Percentiles rank a stretch among this genome's conserved stretches.
Evolutionary conservation across 2,797 vertebrate genomes (phyloP).

Genomic region (Myripristis murdjan): DNA sequence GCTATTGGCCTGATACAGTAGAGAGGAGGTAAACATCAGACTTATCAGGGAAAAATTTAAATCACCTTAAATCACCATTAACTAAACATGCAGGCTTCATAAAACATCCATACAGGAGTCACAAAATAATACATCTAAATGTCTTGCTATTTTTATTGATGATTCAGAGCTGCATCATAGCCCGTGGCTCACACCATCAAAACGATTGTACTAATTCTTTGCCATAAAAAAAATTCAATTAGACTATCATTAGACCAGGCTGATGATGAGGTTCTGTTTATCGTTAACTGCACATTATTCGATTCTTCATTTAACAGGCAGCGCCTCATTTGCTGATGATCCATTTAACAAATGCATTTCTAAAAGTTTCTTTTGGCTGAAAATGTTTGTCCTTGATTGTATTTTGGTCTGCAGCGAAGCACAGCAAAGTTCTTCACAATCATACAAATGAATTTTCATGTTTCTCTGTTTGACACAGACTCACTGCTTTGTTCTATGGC

Average conservation of each 20-base stretch:
- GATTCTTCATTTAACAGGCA: conserved; percentile 87
- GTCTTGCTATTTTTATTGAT: conserved; percentile 77
- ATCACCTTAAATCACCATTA: conserved; percentile 58
- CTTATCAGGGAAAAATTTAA: conserved; percentile 32
- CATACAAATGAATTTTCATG: neutral
- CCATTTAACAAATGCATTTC: conserved; percentile 82
- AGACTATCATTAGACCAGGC: conserved; percentile 83
- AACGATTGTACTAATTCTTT: conserved; percentile 81
- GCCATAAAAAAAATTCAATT: conserved; percentile 84
- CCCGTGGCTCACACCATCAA: conserved; percentile 80
- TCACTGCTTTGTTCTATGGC: conserved; percentile 4
- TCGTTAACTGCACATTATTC: conserved; percentile 86
- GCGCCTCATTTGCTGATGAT: conserved; percentile 86
- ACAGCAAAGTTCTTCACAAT: conserved; percentile 17
- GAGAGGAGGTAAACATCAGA: neutral
- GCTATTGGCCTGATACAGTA: conserved; percentile 33
- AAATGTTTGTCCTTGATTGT: conserved; percentile 52
- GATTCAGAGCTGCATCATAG: conserved; percentile 70
- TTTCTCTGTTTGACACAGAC: conserved; percentile 34
- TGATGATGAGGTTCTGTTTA: conserved; percentile 85
- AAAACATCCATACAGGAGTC: conserved; percentile 20
- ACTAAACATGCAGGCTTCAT: conserved; percentile 37
- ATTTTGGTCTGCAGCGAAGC: conserved; percentile 24
- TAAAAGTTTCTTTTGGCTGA: conserved; percentile 76
- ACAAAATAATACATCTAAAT: conserved; percentile 67